phyloP scores from a whole-genome alignment of 2,113 vertebrate genomes.

The Xiphophorus hellerii region DNA sequence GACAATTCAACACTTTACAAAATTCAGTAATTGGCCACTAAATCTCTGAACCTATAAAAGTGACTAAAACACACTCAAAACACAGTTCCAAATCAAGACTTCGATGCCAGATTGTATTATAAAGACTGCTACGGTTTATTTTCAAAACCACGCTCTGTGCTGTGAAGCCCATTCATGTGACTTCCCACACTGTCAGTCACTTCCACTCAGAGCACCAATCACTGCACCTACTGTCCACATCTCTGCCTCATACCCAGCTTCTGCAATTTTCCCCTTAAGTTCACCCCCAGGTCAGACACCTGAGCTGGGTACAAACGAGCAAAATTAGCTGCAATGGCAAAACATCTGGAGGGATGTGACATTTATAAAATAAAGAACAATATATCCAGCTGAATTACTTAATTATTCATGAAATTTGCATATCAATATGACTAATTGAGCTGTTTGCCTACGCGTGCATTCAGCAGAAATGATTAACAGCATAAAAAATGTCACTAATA shows the following conservation, averaged over 20 bases:
- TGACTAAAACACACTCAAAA: not conserved
- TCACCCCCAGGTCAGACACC: slow-evolving; percentile 64
- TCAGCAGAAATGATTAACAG: slow-evolving; percentile 40
- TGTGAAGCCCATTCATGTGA: slow-evolving; percentile 31
- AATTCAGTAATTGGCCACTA: not conserved
- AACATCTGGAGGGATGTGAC: slow-evolving; percentile 59
- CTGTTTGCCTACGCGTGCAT: slow-evolving; percentile 47
- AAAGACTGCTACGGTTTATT: slow-evolving; percentile 11
- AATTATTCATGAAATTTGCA: slow-evolving; percentile 62
- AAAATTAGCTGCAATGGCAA: slow-evolving; percentile 17
- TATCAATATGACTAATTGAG: slow-evolving; percentile 59
- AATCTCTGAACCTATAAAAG: not conserved
- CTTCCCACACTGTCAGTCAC: slow-evolving; percentile 45
- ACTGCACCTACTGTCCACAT: slow-evolving; percentile 48
- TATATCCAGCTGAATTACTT: slow-evolving; percentile 54
- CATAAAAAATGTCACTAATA: slow-evolving; percentile 54
- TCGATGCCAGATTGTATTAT: not conserved
- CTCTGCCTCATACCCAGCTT: slow-evolving; percentile 44
- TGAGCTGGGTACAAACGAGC: slow-evolving; percentile 24
- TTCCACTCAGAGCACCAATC: slow-evolving; percentile 14
- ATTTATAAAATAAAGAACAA: slow-evolving; percentile 64
- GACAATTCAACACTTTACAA: no score
- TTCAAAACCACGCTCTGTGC: slow-evolving; percentile 25
- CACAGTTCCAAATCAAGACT: not conserved
- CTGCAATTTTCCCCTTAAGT: slow-evolving; percentile 63